A percentile compares a stretch with the other conserved stretches of the same genome.
Evolutionary conservation across 2,797 vertebrate species (phyloP).

Genomic region (Helicolenus hilgendorfi): DNA sequence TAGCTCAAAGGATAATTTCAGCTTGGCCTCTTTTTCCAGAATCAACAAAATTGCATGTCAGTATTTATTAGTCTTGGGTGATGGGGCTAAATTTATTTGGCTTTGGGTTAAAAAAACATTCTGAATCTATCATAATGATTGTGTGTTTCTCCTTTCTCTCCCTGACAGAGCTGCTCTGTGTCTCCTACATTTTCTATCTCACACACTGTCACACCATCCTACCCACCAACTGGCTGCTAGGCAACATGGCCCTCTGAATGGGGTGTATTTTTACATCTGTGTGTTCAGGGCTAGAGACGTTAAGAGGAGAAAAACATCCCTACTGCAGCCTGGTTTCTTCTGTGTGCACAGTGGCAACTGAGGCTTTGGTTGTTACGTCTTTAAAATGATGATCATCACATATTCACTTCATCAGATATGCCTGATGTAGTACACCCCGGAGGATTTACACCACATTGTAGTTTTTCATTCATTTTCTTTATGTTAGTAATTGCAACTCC

Average conservation of each 20-base stretch:
- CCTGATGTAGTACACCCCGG: background rate
- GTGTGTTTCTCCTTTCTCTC: constrained; percentile 22
- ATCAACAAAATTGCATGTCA: background rate
- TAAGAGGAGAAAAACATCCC: constrained; percentile 64
- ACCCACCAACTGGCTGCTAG: constrained; percentile 86
- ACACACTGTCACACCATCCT: constrained; percentile 80
- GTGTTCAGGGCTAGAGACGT: constrained; percentile 70
- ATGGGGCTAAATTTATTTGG: background rate
- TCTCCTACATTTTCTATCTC: constrained; percentile 64
- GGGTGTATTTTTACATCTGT: constrained; percentile 84
- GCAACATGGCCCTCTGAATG: constrained; percentile 84
- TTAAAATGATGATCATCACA: background rate
- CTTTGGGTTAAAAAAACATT: background rate
- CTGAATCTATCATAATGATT: constrained; percentile 14
- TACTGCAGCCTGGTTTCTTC: constrained; percentile 43
- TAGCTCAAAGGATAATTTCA: background rate
- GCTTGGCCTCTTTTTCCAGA: background rate
- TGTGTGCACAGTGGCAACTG: constrained; percentile 25
- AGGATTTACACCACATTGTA: background rate
- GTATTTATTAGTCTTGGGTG: background rate
- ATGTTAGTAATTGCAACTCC: background rate
- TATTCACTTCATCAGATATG: background rate
- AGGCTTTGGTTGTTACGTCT: constrained; percentile 15
- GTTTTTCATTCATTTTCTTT: background rate
- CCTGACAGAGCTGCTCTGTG: constrained; percentile 50